Base-by-base conservation (phyloP, 2,113 vertebrate species). In the Rattus rattus region DNA sequence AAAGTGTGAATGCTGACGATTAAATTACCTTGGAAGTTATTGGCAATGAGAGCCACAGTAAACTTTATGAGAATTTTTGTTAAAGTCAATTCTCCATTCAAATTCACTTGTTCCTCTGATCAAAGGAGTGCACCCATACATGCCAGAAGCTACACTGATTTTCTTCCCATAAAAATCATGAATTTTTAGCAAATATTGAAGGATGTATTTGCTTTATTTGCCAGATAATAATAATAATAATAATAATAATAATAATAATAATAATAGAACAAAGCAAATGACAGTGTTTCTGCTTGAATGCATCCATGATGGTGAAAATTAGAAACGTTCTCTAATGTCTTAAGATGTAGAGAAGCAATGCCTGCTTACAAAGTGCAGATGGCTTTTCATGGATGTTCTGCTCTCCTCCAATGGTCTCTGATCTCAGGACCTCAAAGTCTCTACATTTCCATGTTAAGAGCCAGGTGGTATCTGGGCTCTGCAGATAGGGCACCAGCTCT, bases 361-460 rank as follows among this genome's bases (percentile, higher is more conserved):
- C 36, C 28, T 17, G 80, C 43, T 94, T 93, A 49, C 69, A 95
- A 93, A 96, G 80, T 63, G 79, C 70, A 97, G 95, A 85, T 80
- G 63, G 61, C 84, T 95, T 91, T 92, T 95, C 54, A 69, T 69
- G 88, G 56, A 59, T 56, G 30, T 63, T 81, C 49, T 73, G 80
- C 85, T 96, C 96, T 85, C 77, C 91, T 84, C 70, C 24, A 84
- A 39, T 88, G 75, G 28, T 96, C 77, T 97, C 49, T 43, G 30
- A 67, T 97, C 94, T 97, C 91, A 97, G 65, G 73, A 94, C 59
- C 77, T 92, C 92, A 52, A 94, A 96, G 81, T 56, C 97, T 61
- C 63, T 91, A 85, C 84, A 70, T 80, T 95, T 85, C 87, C 3
- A 5, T 94, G 88, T 95, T 90, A 93, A 92, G 94, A 95, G 73